A percentile compares a stretch with the other conserved stretches of the same genome.
These are phyloP conservation scores for Cryptoprocta ferox DNA, from an alignment of 2,797 vertebrate species.

Conservation along the genomic window DNA sequence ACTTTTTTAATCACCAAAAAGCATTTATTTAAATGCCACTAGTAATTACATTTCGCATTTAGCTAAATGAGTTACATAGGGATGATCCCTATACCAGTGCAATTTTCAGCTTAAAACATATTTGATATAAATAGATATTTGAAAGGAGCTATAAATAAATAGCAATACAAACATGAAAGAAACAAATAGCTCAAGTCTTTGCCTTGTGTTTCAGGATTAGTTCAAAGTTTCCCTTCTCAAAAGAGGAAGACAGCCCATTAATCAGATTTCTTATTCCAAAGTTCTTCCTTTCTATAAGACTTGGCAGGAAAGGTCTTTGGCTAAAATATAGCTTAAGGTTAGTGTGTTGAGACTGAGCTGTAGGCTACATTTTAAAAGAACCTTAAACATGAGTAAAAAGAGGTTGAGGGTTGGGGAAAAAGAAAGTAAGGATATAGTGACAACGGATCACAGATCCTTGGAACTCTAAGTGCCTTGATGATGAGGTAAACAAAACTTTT, in stretches of 20 bases:
- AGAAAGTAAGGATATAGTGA: neutral
- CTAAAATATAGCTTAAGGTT: slow-evolving; percentile 62
- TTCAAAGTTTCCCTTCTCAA: slow-evolving; percentile 64
- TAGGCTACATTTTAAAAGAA: slow-evolving; percentile 30
- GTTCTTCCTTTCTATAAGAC: slow-evolving; percentile 31
- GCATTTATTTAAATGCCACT: neutral
- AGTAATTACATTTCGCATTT: slow-evolving; percentile 21
- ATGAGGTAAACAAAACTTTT: neutral
- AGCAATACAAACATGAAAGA: neutral
- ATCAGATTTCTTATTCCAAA: slow-evolving; percentile 65
- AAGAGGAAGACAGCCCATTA: slow-evolving; percentile 37
- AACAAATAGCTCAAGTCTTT: slow-evolving; percentile 15
- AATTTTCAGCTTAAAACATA: slow-evolving; percentile 6
- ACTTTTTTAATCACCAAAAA: neutral
- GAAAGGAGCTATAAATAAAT: slow-evolving; percentile 49
- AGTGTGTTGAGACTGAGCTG: slow-evolving; percentile 53
- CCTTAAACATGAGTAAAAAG: slow-evolving; percentile 64
- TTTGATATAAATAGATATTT: slow-evolving; percentile 27
- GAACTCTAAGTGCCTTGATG: neutral
- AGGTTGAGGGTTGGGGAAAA: slow-evolving; percentile 31
- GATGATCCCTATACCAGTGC: neutral
- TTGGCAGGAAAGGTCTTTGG: slow-evolving; percentile 60
- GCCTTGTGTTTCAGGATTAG: slow-evolving; percentile 43
- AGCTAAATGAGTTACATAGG: neutral
- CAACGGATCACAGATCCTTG: neutral